phyloP scores from a whole-genome alignment of 2,113 vertebrate species.

The Corythaixoides concolor region DNA sequence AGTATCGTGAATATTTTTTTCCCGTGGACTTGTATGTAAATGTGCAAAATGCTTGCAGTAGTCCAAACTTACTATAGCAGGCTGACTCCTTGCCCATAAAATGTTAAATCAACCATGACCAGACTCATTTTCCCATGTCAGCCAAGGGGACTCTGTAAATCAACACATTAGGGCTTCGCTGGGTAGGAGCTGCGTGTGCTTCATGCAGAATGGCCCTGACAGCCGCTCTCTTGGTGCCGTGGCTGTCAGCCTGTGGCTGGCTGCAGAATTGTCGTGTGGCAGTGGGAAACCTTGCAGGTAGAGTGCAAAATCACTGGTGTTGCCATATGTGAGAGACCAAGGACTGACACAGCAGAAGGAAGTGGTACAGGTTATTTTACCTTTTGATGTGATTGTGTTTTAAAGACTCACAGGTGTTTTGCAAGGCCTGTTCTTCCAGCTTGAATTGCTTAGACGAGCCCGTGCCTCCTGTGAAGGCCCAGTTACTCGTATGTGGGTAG shows the following conservation, averaged over 20 bases:
- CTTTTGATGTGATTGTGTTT: background rate
- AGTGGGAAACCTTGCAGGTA: background rate
- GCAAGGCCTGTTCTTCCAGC: background rate
- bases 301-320: background rate
- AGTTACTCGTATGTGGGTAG: background rate
- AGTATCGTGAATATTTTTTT: background rate
- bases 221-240: background rate
- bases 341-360: background rate
- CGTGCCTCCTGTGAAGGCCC: background rate
- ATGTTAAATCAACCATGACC: conserved; percentile 66
- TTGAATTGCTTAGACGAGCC: background rate
- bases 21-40: background rate
- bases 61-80: conserved; percentile 32
- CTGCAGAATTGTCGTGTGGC: background rate
- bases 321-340: background rate
- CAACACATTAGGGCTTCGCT: conserved; percentile 58
- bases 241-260: background rate
- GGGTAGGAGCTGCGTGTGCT: conserved; percentile 39
- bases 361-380: background rate
- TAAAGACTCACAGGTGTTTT: background rate
- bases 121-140: conserved; percentile 63
- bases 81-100: conserved; percentile 51
- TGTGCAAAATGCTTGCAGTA: conserved; percentile 8
- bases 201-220: conserved; percentile 55
- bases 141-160: conserved; percentile 61